These are phyloP conservation scores for Semicossyphus pulcher DNA, from an alignment of 2,113 vertebrate species.

Conservation along the genomic window DNA sequence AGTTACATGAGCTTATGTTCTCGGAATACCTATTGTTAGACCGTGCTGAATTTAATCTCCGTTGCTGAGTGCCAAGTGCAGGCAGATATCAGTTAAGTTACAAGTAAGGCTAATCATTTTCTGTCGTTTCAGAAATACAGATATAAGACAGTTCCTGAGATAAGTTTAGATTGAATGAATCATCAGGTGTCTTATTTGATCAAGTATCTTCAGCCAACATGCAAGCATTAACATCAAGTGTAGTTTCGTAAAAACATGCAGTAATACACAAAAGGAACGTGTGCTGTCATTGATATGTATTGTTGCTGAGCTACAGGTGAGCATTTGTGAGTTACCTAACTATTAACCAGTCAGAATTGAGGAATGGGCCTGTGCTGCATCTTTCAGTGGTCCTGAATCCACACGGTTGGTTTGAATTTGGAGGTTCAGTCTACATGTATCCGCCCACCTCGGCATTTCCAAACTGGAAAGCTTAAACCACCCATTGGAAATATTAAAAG, in stretches of 20 bases:
- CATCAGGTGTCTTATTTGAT: background rate
- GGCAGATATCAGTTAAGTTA: background rate
- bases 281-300: no score
- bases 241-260: no score
- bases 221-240: background rate
- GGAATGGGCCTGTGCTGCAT: background rate
- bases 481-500: background rate
- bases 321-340: background rate
- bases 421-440: background rate
- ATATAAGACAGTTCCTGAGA: background rate
- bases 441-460: background rate
- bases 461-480: background rate
- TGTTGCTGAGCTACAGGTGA: no score
- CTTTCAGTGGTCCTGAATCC: constrained; percentile 18
- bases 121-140: background rate
- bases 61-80: background rate
- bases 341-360: background rate
- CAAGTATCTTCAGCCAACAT: background rate
- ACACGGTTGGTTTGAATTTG: background rate
- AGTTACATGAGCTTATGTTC: no score
- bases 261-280: no score
- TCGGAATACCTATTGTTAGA: background rate
- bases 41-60: background rate
- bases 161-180: background rate
- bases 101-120: background rate